These are phyloP conservation scores for Nyctereutes procyonoides DNA, from an alignment of 2,113 vertebrate species.

Conservation along the genomic window DNA sequence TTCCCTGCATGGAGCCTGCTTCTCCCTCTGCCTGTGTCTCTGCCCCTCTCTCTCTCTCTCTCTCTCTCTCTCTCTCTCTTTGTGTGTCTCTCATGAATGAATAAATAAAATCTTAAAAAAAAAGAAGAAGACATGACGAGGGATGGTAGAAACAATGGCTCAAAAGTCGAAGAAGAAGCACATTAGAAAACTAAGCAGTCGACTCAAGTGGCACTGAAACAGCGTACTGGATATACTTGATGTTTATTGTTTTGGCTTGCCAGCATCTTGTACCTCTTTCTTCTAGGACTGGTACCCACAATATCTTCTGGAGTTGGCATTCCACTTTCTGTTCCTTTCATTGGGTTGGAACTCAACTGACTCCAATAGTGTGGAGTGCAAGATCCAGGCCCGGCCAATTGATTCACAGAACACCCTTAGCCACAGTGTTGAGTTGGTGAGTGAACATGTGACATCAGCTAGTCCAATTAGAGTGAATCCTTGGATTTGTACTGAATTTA, in stretches of 20 bases:
- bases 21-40: neutral
- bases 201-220: neutral
- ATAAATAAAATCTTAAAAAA: neutral
- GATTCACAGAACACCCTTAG: neutral
- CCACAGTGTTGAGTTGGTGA: neutral
- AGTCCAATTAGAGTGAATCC: neutral
- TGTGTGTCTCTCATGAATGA: neutral
- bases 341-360: neutral
- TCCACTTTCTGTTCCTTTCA: neutral
- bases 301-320: neutral
- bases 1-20: neutral
- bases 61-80: no score
- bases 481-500: neutral
- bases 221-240: neutral
- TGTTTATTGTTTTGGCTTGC: neutral
- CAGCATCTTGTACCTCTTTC: neutral
- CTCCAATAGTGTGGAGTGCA: neutral
- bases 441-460: neutral
- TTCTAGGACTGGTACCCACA: neutral
- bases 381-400: neutral
- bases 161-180: neutral
- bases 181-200: neutral
- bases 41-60: neutral
- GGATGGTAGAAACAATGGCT: neutral
- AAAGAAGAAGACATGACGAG: neutral